phyloP scores from a whole-genome alignment of 2,797 vertebrate species.

The Poecilia velifera region DNA sequence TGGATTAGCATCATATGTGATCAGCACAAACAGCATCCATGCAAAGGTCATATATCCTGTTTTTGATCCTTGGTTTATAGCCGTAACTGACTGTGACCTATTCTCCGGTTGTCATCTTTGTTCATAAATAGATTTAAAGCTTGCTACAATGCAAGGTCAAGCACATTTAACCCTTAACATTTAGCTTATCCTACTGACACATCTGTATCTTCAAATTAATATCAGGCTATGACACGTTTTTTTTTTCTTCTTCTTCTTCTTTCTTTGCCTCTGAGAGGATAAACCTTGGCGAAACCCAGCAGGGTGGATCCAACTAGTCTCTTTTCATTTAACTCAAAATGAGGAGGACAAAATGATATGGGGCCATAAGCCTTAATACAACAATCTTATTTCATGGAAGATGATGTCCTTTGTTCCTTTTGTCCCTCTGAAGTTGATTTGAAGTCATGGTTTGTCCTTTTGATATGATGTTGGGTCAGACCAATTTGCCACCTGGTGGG shows the following conservation, averaged over 20 bases:
- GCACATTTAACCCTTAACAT: constrained; percentile 70
- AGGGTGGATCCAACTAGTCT: constrained; percentile 79
- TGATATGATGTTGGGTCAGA: constrained; percentile 82
- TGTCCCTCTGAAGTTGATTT: constrained; percentile 79
- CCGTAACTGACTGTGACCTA: constrained; percentile 40
- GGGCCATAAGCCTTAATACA: constrained; percentile 73
- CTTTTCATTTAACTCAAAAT: constrained; percentile 79
- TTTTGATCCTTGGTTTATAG: constrained; percentile 22
- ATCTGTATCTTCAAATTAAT: constrained; percentile 69
- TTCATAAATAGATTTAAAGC: constrained; percentile 51
- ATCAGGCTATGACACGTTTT: constrained; percentile 52
- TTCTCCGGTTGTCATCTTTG: constrained; percentile 36
- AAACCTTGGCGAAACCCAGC: constrained; percentile 87
- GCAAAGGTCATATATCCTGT: constrained; percentile 32
- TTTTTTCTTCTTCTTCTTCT: neutral
- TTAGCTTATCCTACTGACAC: constrained; percentile 63
- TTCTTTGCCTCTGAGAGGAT: constrained; percentile 67
- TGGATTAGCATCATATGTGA: neutral
- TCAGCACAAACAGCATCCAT: neutral
- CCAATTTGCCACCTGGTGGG: constrained; percentile 88
- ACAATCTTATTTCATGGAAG: constrained; percentile 83
- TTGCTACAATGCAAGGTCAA: constrained; percentile 63
- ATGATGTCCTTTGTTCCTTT: constrained; percentile 60
- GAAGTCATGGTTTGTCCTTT: constrained; percentile 84
- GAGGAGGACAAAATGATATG: constrained; percentile 61